Conservation (phyloP, 2,888 invertebrate genomes). For the Leptopterna dolabrata region DNA sequence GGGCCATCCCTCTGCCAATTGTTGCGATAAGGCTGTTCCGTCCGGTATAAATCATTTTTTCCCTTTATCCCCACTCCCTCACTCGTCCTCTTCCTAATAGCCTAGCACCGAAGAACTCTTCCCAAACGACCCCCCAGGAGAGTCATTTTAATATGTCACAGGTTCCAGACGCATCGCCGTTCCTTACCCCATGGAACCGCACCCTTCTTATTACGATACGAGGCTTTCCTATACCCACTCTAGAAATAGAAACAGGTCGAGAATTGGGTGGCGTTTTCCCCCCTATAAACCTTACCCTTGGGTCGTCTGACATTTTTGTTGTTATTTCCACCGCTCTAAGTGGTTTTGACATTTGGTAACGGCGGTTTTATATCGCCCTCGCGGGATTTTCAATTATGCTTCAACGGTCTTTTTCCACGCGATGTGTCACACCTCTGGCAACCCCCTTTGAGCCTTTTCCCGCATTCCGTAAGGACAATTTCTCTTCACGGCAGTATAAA, state of each 20-base stretch:
- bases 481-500: not conserved
- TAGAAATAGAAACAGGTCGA: slow-evolving; percentile 10
- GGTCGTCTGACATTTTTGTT: slow-evolving; percentile 40
- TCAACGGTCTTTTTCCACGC: slow-evolving; percentile 54
- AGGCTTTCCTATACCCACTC: slow-evolving; percentile 8
- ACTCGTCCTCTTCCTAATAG: slow-evolving; percentile 13
- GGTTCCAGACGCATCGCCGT: slow-evolving; percentile 42
- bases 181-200: slow-evolving; percentile 19
- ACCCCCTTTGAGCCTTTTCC: not conserved
- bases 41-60: slow-evolving; percentile 25
- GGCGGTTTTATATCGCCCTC: slow-evolving; percentile 48
- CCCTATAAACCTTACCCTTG: not conserved
- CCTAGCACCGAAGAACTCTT: slow-evolving; percentile 24
- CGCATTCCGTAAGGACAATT: slow-evolving; percentile 9
- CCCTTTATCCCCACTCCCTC: slow-evolving; percentile 21
- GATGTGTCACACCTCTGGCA: slow-evolving; percentile 46
- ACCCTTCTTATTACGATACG: slow-evolving; percentile 31
- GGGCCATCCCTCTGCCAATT: slow-evolving; percentile 20
- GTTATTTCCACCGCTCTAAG: slow-evolving; percentile 47
- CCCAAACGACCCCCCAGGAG: slow-evolving; percentile 56
- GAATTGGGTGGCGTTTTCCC: not conserved
- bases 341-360: slow-evolving; percentile 55
- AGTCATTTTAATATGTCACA: slow-evolving; percentile 61
- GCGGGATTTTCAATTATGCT: slow-evolving; percentile 53
- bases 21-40: slow-evolving; percentile 31